Percentiles rank a stretch among this genome's conserved stretches.
Conservation (phyloP, 2,797 vertebrate genomes). For the Fundulus diaphanus region DNA sequence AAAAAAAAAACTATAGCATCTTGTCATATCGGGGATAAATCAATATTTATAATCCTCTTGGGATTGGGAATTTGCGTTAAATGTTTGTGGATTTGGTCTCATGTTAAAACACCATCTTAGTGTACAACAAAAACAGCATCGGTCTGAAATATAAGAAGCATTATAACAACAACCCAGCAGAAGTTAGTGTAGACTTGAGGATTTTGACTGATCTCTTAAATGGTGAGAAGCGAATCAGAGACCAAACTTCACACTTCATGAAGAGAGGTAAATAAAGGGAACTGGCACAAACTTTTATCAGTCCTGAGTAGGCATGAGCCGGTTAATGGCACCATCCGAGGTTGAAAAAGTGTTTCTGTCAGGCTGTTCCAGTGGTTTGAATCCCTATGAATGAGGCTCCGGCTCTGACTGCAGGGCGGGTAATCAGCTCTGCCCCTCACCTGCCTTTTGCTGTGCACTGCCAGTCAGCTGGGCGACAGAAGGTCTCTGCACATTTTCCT, state of each 20-base stretch:
- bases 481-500: neutral
- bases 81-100: neutral
- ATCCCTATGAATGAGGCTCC: neutral
- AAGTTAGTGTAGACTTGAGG: neutral
- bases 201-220: neutral
- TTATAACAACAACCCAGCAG: neutral
- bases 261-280: neutral
- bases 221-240: no score
- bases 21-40: neutral
- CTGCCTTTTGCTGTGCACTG: conserved; percentile 5
- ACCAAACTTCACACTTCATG: no score
- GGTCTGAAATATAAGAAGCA: neutral
- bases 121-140: neutral
- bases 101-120: neutral
- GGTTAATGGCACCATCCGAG: neutral
- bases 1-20: neutral
- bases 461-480: neutral
- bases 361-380: neutral
- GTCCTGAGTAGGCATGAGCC: neutral
- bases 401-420: neutral
- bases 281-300: neutral
- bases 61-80: neutral
- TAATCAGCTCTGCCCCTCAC: neutral
- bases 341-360: neutral
- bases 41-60: neutral